These are phyloP conservation scores for Salmo trutta DNA, from an alignment of 2,797 vertebrate species.

Conservation along the genomic window DNA sequence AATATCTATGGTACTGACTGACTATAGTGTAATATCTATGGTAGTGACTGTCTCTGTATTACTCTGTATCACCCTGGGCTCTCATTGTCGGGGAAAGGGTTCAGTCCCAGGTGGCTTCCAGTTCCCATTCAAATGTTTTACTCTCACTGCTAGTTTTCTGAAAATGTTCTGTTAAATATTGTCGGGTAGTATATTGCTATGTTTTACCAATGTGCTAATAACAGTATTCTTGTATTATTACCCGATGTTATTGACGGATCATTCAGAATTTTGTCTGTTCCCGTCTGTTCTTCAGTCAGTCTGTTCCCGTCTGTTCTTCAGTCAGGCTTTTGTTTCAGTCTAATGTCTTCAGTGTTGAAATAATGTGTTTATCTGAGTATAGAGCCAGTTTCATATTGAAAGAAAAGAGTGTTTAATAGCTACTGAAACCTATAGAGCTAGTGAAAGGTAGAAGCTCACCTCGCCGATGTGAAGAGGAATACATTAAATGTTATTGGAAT, in stretches of 20 bases:
- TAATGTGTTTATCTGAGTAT: conserved; percentile 65
- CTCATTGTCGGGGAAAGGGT: background rate
- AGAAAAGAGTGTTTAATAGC: conserved; percentile 23
- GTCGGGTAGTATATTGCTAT: conserved; percentile 65
- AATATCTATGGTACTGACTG: no score
- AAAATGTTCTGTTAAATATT: conserved; percentile 57
- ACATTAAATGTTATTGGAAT: background rate
- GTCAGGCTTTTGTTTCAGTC: conserved; percentile 44
- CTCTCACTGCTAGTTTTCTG: conserved; percentile 34
- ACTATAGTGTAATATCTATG: no score
- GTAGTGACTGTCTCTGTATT: no score
- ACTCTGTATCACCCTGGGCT: no score
- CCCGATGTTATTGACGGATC: conserved; percentile 61
- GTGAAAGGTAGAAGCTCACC: conserved; percentile 3
- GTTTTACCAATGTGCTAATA: conserved; percentile 64
- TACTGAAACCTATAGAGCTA: background rate
- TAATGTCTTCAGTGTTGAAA: conserved; percentile 69
- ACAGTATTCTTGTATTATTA: conserved; percentile 62
- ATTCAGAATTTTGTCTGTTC: conserved; percentile 63
- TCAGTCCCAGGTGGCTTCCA: background rate
- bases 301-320: conserved; percentile 18
- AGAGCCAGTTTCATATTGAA: conserved; percentile 50
- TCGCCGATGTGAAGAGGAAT: background rate
- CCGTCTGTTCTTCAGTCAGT: conserved; percentile 62
- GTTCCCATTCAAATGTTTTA: conserved; percentile 64